A percentile compares a stretch with the other conserved stretches of the same genome.
Conservation (phyloP, 2,113 vertebrate species). For the Nannobrachium achirus region DNA sequence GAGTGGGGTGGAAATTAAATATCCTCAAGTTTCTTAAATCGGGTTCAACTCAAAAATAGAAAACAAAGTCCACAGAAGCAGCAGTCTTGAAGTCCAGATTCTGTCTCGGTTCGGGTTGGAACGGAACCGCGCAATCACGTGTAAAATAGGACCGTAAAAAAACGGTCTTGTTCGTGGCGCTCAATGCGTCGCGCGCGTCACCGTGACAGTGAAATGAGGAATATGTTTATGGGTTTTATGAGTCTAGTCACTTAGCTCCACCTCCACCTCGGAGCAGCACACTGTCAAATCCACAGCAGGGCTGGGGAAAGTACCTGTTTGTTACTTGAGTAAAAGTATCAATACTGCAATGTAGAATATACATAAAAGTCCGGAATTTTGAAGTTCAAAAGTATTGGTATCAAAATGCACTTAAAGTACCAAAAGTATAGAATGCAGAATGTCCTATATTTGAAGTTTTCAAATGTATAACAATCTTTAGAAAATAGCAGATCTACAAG, state of each 20-base stretch:
- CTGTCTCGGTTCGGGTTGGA: neutral
- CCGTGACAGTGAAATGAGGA: slow-evolving; percentile 58
- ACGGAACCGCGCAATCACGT: neutral
- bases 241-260: slow-evolving; percentile 46
- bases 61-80: neutral
- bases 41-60: neutral
- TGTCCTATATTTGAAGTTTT: too few species aligned
- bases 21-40: slow-evolving; percentile 25
- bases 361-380: too few species aligned
- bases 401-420: too few species aligned
- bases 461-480: too few species aligned
- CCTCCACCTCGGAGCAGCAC: slow-evolving; percentile 40
- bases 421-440: too few species aligned
- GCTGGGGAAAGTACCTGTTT: too few species aligned
- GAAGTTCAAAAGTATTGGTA: too few species aligned
- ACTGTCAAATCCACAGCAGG: neutral
- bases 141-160: slow-evolving; percentile 25
- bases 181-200: slow-evolving; percentile 50
- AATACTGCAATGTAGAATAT: too few species aligned
- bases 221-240: slow-evolving; percentile 60
- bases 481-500: too few species aligned
- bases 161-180: slow-evolving; percentile 38
- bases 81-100: neutral
- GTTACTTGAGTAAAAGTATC: too few species aligned
- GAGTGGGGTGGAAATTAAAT: slow-evolving; percentile 4